Evolutionary conservation across 92 coral and sea anemone species (phyloP), one percentile per base, ranked within the genome.

Genomic region (Siderastrea siderea): DNA sequence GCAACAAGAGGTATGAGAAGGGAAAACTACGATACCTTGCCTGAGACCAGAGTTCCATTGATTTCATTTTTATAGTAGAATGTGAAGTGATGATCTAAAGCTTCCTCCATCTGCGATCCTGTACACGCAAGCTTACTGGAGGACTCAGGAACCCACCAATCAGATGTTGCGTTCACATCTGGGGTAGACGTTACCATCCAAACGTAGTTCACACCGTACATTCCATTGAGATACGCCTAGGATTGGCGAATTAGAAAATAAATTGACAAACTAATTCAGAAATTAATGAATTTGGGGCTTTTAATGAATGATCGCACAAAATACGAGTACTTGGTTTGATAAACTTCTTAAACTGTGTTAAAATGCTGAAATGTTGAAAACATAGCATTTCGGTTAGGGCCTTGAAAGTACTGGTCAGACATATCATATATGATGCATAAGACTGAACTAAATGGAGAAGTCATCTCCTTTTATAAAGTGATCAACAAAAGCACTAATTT

Each of bases 201-300:
- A 13, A 98, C 98, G 71, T 92, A 95, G 53, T 98, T 95, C 16
- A 94, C 95, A 15, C 99, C 99, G 68, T 94, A 92, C 95, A 98
- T 89, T 17, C 87, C 91, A 47, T 74, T 85, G 55, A 77, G 95
- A 85, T 92, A 92, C 38, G 99, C 99, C 99, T 98, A 86, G 63
- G 44, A 75, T 43, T 38, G 43, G 0, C 48, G 47, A n/a, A 4
- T 11, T 1, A 13, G 44, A 7, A 16, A 48, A 44, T 5, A 73
- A 51, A 16, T 3, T 17, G 16, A 46, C 2, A 61, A 61, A 61
- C 38, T 26, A 26, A 26, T 26, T 26, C 38, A 26, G 38, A 61
- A 61, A 61, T 53, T 53, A 53, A 53, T 53, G 57, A 53, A 53
- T 10, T 26, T 2, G 2, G 47, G 26, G 3, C 4, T 61, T 16